Percentiles rank a stretch among this genome's conserved stretches.
Evolutionary conservation across 2,113 vertebrate species (phyloP).

Genomic region (Mohoua ochrocephala): DNA sequence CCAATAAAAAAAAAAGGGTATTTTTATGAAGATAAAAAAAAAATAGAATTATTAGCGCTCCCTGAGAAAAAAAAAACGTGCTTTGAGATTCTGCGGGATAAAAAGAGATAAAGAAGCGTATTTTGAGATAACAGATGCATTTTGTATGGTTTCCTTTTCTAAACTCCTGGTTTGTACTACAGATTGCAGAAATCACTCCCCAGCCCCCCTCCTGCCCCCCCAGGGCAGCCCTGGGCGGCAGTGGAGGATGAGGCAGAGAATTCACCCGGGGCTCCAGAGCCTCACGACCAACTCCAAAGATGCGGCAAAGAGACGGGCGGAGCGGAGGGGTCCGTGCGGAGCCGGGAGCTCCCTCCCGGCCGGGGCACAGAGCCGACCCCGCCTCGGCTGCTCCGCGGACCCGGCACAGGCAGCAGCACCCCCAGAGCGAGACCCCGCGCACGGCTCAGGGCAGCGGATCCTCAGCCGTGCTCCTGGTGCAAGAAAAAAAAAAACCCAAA

Average conservation of each 20-base stretch:
- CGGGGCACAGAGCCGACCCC: neutral
- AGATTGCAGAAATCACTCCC: constrained; percentile 61
- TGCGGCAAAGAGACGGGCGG: neutral
- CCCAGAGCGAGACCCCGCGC: neutral
- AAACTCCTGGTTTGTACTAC: constrained; percentile 64
- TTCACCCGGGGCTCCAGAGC: constrained; percentile 10
- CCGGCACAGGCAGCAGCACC: neutral
- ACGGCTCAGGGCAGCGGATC: neutral
- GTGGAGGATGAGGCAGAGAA: neutral
- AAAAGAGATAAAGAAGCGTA: constrained; percentile 58
- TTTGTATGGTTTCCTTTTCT: constrained; percentile 77
- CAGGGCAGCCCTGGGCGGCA: constrained; percentile 12
- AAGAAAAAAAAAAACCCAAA: neutral
- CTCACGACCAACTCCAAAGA: neutral
- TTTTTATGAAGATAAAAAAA: constrained; percentile 72
- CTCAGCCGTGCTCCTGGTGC: constrained; percentile 9
- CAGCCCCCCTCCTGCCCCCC: constrained; percentile 21
- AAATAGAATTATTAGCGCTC: constrained; percentile 55
- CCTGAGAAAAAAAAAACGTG: constrained; percentile 37
- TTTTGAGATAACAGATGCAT: constrained; percentile 74
- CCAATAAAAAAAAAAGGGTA: constrained; percentile 69
- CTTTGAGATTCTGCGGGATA: constrained; percentile 60
- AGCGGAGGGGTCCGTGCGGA: neutral
- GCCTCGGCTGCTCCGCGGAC: neutral
- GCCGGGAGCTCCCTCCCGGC: neutral